Percentiles rank a stretch among this genome's conserved stretches.
These are phyloP conservation scores for Spondyliosoma cantharus DNA, from an alignment of 2,797 vertebrate species.

Conservation along the genomic window DNA sequence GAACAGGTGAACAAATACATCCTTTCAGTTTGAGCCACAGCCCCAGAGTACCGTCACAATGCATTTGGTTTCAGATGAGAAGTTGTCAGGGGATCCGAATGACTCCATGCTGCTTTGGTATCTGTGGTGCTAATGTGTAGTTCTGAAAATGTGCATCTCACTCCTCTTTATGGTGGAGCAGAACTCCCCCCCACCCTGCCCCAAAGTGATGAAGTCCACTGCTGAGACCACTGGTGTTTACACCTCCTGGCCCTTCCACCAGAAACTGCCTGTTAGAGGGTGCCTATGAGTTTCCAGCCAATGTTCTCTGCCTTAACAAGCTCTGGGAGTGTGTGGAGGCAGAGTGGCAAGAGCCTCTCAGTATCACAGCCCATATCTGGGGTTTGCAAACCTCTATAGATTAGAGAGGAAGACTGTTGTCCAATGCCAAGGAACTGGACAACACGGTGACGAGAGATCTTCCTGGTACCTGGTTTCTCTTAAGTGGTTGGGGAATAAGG, in stretches of 20 bases:
- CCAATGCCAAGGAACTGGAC: constrained; percentile 2
- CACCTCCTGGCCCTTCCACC: constrained; percentile 14
- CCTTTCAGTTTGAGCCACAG: background rate
- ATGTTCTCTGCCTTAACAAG: constrained; percentile 42
- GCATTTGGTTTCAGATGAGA: background rate
- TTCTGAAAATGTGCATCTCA: constrained; percentile 11
- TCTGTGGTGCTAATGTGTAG: background rate
- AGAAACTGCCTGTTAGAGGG: constrained; percentile 19
- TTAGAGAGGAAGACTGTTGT: constrained; percentile 16
- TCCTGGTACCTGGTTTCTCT: constrained; percentile 27
- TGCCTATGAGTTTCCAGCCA: constrained; percentile 11
- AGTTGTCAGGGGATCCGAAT: background rate
- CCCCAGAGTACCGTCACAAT: background rate
- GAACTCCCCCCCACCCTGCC: background rate
- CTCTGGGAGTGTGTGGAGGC: constrained; percentile 28
- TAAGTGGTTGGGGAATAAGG: constrained; percentile 33
- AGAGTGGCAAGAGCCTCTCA: constrained; percentile 21
- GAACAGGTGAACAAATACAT: background rate
- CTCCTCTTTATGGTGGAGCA: constrained; percentile 5
- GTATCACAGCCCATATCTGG: constrained; percentile 35
- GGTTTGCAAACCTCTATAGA: constrained; percentile 38
- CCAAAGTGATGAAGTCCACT: constrained; percentile 2
- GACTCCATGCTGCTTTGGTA: background rate
- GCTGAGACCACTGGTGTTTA: constrained; percentile 20
- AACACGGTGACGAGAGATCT: constrained; percentile 1